Conservation (phyloP, 2,888 invertebrate genomes). For the Melangyna quadrimaculata region DNA sequence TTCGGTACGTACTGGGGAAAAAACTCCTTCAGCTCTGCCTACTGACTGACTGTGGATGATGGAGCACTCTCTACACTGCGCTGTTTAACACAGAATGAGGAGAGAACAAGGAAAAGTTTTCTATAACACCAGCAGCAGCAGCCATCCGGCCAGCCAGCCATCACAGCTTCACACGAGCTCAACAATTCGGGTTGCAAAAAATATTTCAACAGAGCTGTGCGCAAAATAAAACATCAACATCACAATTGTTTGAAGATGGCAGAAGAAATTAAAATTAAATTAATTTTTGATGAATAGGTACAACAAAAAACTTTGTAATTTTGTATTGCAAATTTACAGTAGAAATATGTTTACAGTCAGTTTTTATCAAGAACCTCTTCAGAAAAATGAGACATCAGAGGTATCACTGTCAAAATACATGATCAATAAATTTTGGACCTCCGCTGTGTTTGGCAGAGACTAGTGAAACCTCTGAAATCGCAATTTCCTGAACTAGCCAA, state of each 20-base stretch:
- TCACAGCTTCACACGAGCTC: slow-evolving; percentile 44
- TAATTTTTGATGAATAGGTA: too few species aligned
- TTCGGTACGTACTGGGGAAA: slow-evolving; percentile 22
- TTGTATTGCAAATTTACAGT: too few species aligned
- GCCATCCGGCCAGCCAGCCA: slow-evolving; percentile 11
- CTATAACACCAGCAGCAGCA: not conserved
- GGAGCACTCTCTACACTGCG: slow-evolving; percentile 44
- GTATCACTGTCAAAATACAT: too few species aligned
- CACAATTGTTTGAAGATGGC: not conserved
- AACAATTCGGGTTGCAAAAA: slow-evolving; percentile 48
- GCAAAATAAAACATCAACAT: not conserved
- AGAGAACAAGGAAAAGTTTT: slow-evolving; percentile 54
- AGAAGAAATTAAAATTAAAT: too few species aligned
- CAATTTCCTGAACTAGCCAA: too few species aligned
- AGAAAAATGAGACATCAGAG: too few species aligned
- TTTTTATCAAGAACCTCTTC: too few species aligned
- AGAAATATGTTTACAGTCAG: too few species aligned
- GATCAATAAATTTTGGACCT: too few species aligned
- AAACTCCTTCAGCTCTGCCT: slow-evolving; percentile 32
- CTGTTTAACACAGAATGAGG: slow-evolving; percentile 57
- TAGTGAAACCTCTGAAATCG: too few species aligned
- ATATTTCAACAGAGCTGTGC: slow-evolving; percentile 7
- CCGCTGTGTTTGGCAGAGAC: too few species aligned
- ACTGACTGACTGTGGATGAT: not conserved
- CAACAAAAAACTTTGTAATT: too few species aligned